Evolutionary conservation across 2,113 vertebrate genomes (phyloP).

Genomic region (Siniperca knerii): DNA sequence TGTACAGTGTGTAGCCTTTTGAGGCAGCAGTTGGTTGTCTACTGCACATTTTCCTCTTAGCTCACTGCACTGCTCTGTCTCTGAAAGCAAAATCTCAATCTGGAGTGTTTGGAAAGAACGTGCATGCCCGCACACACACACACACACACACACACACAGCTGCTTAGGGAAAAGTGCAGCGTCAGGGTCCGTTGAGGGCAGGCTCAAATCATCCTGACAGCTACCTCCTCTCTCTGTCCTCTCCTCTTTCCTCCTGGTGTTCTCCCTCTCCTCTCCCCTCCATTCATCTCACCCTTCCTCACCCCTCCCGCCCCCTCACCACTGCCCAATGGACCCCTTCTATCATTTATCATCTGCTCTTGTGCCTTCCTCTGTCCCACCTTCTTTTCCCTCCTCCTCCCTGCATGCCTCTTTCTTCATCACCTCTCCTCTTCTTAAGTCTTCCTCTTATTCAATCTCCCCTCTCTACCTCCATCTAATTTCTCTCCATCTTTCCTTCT

Average conservation of each 20-base stretch:
- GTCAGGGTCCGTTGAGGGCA: conserved; percentile 78
- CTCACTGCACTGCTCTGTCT: conserved; percentile 53
- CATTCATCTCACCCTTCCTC: conserved; percentile 49
- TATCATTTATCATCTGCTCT: conserved; percentile 70
- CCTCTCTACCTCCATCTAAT: conserved; percentile 2
- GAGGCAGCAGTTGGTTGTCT: conserved; percentile 35
- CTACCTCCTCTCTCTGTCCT: conserved; percentile 51
- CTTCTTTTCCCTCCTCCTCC: conserved; percentile 11
- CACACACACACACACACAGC: conserved; percentile 38
- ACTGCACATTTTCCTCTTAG: conserved; percentile 53
- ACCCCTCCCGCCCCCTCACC: conserved; percentile 23
- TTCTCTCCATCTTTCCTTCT: conserved; percentile 7
- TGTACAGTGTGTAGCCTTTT: not conserved
- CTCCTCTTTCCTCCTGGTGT: conserved; percentile 56
- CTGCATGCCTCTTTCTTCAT: conserved; percentile 5
- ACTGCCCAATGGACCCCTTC: conserved; percentile 58
- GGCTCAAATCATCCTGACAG: conserved; percentile 79
- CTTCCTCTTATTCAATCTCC: not conserved
- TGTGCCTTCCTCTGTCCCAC: conserved; percentile 32
- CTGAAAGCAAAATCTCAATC: conserved; percentile 66
- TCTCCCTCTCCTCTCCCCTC: conserved; percentile 42
- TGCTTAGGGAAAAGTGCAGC: conserved; percentile 72
- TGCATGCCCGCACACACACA: conserved; percentile 30
- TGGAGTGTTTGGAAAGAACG: conserved; percentile 62
- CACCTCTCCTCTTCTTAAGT: conserved; percentile 8